Conservation (phyloP, 2,888 invertebrate species). For the Eledone cirrhosa region DNA sequence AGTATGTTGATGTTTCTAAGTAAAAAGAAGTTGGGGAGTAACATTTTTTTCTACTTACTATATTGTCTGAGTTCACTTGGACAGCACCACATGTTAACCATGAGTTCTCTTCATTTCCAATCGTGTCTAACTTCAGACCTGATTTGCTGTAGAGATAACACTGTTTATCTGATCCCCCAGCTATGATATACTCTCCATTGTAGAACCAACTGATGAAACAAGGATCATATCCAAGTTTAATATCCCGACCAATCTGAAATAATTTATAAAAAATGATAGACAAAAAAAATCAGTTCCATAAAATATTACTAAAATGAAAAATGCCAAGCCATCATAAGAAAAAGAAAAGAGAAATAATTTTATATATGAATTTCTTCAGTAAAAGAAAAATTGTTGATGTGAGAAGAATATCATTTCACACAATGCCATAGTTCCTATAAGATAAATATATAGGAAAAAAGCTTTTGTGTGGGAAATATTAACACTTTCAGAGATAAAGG, state of each 20-base stretch:
- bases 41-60: constrained; percentile 70
- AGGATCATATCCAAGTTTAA: constrained; percentile 77
- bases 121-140: constrained; percentile 79
- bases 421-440: too few species aligned
- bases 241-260: constrained; percentile 71
- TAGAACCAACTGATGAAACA: constrained; percentile 78
- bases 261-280: constrained; percentile 16
- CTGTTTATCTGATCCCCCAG: constrained; percentile 82
- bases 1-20: too few species aligned
- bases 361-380: too few species aligned
- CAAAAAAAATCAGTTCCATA: neutral
- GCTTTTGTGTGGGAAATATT: too few species aligned
- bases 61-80: constrained; percentile 78
- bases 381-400: too few species aligned
- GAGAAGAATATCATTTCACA: too few species aligned
- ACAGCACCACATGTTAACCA: constrained; percentile 90
- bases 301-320: too few species aligned
- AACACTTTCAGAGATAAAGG: too few species aligned
- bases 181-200: constrained; percentile 81
- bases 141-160: constrained; percentile 83
- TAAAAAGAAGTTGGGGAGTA: too few species aligned
- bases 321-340: too few species aligned
- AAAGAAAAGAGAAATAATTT: too few species aligned
- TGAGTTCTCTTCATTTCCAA: constrained; percentile 77
- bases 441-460: too few species aligned